phyloP scores from a whole-genome alignment of 1,140 invertebrate species.

The Periplaneta americana region DNA sequence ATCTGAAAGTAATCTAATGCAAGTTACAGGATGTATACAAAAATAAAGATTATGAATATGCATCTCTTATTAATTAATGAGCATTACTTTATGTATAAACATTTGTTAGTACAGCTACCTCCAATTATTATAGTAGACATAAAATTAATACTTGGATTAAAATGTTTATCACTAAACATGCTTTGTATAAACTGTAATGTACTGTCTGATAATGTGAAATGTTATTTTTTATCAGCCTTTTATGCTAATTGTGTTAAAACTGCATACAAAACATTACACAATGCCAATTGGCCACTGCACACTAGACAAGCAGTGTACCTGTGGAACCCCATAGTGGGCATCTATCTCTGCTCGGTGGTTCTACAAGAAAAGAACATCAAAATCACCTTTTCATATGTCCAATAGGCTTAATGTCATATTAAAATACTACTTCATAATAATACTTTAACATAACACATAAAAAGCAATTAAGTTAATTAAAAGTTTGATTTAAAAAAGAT shows the following conservation, averaged over 20 bases:
- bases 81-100: not conserved
- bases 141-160: not conserved
- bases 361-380: conserved; percentile 52
- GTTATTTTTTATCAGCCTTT: not conserved
- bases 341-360: conserved; percentile 90
- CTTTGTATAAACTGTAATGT: not conserved
- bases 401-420: not conserved
- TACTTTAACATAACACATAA: not conserved
- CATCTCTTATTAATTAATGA: too few relatives aligned
- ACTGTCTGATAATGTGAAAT: not conserved
- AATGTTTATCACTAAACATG: not conserved
- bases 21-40: too few relatives aligned
- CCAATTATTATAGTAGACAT: not conserved
- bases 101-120: not conserved
- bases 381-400: not conserved
- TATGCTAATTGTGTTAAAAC: not conserved
- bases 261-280: not conserved
- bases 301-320: conserved; percentile 40
- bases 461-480: not conserved
- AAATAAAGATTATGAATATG: too few relatives aligned
- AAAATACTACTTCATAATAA: not conserved
- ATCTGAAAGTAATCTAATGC: too few relatives aligned
- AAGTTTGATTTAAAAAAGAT: too few relatives aligned
- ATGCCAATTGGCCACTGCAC: conserved; percentile 50
- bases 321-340: conserved; percentile 71